Base-by-base conservation (phyloP, 1,140 invertebrate species). In the Samia ricini region DNA sequence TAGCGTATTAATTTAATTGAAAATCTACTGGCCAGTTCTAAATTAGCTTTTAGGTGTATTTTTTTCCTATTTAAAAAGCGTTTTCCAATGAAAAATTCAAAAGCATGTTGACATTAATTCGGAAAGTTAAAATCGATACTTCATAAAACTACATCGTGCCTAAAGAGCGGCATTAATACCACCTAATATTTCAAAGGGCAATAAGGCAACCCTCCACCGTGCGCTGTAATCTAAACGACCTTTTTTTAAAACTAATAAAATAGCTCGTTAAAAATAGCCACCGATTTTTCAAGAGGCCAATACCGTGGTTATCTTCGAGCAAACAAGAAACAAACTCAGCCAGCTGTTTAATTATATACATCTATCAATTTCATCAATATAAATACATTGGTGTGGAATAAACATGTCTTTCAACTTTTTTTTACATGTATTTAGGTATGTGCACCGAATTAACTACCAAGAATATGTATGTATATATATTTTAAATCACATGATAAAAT, bases 181-280 rank as follows among this genome's bases (percentile, higher is more conserved):
- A 69, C 78, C 77, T 75, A 85, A 87, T 86, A 87, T 81, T 85
- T 87, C 81, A 85, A 83, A 78, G 69, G 77, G 76, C 78, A 84
- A 83, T 84, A 85, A 87, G 80, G 78, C 71, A 83, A 77, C 76
- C 80, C 76, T 79, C 78, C 68, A 77, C 83, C 76, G 72, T 71
- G 42, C 8, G 66, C 54, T 77, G 75, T 88, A 89, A 89, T 89
- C 87, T 89, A 85, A 89, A 88, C 87, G 79, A 83, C 79, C 85
- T 83, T 85, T 86, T n/a, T 89, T 87, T 85, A 88, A 84, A 88
- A 85, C 84, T 88, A 88, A 85, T 88, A 89, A 89, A 88, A 88
- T 73, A 79, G 71, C 74, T 83, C 83, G 83, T 88, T 88, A 77
- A 83, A 90, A 90, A 90, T 90, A 90, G 84, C 87, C 83, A 85